Evolutionary conservation across 2,888 invertebrate species (phyloP).

Genomic region (Automeris io): DNA sequence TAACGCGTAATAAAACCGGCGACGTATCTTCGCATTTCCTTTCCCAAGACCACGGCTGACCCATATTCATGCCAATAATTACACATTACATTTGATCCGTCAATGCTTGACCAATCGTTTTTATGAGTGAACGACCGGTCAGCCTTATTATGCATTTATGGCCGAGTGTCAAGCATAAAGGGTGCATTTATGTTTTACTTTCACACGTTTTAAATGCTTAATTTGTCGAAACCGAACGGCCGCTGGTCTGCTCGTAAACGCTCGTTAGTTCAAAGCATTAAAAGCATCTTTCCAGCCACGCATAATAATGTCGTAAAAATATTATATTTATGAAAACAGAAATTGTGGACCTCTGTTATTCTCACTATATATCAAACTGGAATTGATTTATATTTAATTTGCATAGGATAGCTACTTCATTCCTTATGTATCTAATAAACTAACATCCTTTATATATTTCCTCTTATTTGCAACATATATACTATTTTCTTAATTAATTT

Average conservation of each 20-base stretch:
- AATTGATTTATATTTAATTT: too few relatives aligned
- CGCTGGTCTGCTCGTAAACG: conserved; percentile 59
- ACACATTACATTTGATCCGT: conserved; percentile 49
- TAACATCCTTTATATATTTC: too few relatives aligned
- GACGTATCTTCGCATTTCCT: conserved; percentile 38
- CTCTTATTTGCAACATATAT: too few relatives aligned
- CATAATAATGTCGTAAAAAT: conserved; percentile 69
- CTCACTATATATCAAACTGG: conserved; percentile 11
- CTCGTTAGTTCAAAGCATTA: conserved; percentile 37
- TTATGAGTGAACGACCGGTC: conserved; percentile 53
- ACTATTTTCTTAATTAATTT: too few relatives aligned
- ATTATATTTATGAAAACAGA: conserved; percentile 46
- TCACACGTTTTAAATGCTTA: conserved; percentile 68
- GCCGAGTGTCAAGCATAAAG: conserved; percentile 11
- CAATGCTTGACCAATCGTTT: conserved; percentile 69
- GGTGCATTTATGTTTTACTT: conserved; percentile 57
- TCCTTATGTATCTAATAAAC: too few relatives aligned
- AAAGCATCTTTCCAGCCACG: conserved; percentile 36
- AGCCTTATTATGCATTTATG: conserved; percentile 46
- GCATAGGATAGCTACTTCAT: too few relatives aligned
- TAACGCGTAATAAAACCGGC: background rate
- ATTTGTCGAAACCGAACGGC: conserved; percentile 53
- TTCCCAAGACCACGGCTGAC: conserved; percentile 64
- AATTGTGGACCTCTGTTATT: conserved; percentile 10
- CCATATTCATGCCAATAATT: conserved; percentile 57